phyloP scores from a whole-genome alignment of 2,113 vertebrate genomes.

The Apeltes quadracus region DNA sequence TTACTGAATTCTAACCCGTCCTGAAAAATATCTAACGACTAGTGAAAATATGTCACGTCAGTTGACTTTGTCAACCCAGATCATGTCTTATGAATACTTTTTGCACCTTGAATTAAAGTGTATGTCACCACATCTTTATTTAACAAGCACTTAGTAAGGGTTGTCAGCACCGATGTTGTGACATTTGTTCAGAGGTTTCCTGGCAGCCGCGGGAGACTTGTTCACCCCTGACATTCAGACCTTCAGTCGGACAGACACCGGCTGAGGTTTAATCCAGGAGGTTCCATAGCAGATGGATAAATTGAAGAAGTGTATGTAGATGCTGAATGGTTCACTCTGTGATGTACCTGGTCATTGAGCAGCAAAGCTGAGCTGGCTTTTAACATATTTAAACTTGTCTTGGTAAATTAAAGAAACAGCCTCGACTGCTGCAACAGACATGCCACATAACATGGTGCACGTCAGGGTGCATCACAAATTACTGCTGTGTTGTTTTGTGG shows the following conservation, averaged over 20 bases:
- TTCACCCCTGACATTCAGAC: slow-evolving; percentile 67
- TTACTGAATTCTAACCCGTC: slow-evolving; percentile 9
- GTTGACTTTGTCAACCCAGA: slow-evolving; percentile 13
- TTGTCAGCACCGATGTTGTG: slow-evolving; percentile 70
- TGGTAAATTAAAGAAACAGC: slow-evolving; percentile 68
- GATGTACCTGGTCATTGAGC: slow-evolving; percentile 7
- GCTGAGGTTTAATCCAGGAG: slow-evolving; percentile 58
- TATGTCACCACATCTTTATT: slow-evolving; percentile 69
- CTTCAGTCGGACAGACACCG: slow-evolving; percentile 53
- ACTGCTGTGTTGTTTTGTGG: slow-evolving; percentile 39
- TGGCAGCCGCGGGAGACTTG: slow-evolving; percentile 52
- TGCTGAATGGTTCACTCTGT: slow-evolving; percentile 13
- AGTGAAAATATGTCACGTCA: slow-evolving; percentile 43
- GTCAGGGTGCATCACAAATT: slow-evolving; percentile 63
- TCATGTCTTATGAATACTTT: slow-evolving; percentile 33
- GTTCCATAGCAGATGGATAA: slow-evolving; percentile 41
- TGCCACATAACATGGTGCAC: slow-evolving; percentile 57
- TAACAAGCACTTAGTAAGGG: slow-evolving; percentile 65
- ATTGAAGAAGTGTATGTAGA: slow-evolving; percentile 32
- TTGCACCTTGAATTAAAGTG: slow-evolving; percentile 58
- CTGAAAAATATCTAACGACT: slow-evolving; percentile 1
- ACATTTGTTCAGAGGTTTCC: slow-evolving; percentile 69
- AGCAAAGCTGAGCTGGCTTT: slow-evolving; percentile 57
- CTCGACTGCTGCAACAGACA: slow-evolving; percentile 54
- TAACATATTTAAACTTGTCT: slow-evolving; percentile 71